phyloP scores from a whole-genome alignment of 1,140 invertebrate species.

The Drosophila athabasca region DNA sequence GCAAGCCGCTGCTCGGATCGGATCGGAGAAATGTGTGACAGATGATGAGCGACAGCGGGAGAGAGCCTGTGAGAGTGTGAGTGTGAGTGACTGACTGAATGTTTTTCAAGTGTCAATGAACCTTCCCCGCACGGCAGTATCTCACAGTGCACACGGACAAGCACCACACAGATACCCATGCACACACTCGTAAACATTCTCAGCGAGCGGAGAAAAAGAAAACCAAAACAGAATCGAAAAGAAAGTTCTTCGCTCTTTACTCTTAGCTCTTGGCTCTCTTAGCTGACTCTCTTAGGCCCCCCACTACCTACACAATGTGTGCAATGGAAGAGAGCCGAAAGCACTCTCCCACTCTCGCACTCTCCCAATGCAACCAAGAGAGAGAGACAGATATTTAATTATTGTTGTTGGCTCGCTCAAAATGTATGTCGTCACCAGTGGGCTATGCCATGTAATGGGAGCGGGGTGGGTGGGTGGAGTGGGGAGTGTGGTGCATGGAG shows the following conservation, averaged over 20 bases:
- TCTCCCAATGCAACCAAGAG: slow-evolving; percentile 26
- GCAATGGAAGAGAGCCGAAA: not conserved
- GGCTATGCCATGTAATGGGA: slow-evolving; percentile 2
- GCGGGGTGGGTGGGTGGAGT: not conserved
- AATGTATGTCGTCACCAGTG: slow-evolving; percentile 77
- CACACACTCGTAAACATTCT: slow-evolving; percentile 59
- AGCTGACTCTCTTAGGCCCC: too few relatives aligned
- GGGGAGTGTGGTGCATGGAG: not conserved
- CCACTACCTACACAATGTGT: too few relatives aligned
- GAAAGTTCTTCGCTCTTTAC: slow-evolving; percentile 62
- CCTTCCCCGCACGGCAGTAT: slow-evolving; percentile 79
- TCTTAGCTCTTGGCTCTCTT: slow-evolving; percentile 22
- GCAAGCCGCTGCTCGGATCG: slow-evolving; percentile 43
- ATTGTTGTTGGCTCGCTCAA: slow-evolving; percentile 45
- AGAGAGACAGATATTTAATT: slow-evolving; percentile 52
- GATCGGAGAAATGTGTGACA: slow-evolving; percentile 79
- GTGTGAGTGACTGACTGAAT: slow-evolving; percentile 70
- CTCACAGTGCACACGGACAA: slow-evolving; percentile 50
- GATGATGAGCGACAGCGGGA: slow-evolving; percentile 74
- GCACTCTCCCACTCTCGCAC: slow-evolving; percentile 12
- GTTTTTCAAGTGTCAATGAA: slow-evolving; percentile 83
- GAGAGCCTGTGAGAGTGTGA: slow-evolving; percentile 52
- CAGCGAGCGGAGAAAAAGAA: slow-evolving; percentile 65
- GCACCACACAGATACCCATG: slow-evolving; percentile 20
- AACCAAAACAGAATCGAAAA: slow-evolving; percentile 74